Evolutionary conservation across 2,797 vertebrate species (phyloP).

Genomic region (Heteromormyrus szaboi): DNA sequence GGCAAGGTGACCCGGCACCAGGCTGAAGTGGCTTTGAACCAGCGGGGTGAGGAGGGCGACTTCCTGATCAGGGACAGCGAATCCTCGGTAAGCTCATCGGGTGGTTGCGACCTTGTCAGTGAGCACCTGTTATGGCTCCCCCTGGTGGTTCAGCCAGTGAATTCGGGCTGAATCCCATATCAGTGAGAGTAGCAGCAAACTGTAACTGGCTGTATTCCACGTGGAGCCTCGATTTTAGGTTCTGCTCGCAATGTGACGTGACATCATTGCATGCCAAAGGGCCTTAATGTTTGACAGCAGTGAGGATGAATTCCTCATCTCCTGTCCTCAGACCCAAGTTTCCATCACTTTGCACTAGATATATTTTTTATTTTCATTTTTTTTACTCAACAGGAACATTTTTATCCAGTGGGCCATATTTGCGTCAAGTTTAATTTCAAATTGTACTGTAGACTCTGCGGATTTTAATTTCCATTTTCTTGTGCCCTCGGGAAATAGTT

Average conservation of each 20-base stretch:
- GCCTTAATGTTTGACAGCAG: not conserved
- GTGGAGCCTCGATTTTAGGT: not conserved
- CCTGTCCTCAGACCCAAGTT: not conserved
- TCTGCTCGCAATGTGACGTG: not conserved
- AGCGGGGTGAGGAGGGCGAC: conserved; percentile 61
- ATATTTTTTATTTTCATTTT: not conserved
- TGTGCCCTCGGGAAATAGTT: not conserved
- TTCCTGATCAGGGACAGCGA: conserved; percentile 67
- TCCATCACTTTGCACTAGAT: not conserved
- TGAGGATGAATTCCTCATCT: not conserved
- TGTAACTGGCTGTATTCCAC: not conserved
- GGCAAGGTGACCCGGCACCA: conserved; percentile 65
- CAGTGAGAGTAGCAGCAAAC: not conserved
- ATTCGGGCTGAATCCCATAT: no score
- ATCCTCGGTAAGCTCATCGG: conserved; percentile 55
- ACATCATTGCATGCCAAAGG: not conserved
- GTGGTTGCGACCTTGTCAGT: not conserved
- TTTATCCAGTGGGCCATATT: not conserved
- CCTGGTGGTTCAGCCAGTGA: not conserved
- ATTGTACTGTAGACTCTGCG: not conserved
- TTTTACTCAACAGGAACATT: not conserved
- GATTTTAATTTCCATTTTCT: not conserved
- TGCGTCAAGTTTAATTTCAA: not conserved
- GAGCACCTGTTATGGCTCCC: not conserved
- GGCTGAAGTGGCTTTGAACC: conserved; percentile 65